A percentile compares a stretch with the other conserved stretches of the same genome.
Evolutionary conservation across 2,113 vertebrate genomes (phyloP).

Genomic region (Protobothrops flavoviridis): DNA sequence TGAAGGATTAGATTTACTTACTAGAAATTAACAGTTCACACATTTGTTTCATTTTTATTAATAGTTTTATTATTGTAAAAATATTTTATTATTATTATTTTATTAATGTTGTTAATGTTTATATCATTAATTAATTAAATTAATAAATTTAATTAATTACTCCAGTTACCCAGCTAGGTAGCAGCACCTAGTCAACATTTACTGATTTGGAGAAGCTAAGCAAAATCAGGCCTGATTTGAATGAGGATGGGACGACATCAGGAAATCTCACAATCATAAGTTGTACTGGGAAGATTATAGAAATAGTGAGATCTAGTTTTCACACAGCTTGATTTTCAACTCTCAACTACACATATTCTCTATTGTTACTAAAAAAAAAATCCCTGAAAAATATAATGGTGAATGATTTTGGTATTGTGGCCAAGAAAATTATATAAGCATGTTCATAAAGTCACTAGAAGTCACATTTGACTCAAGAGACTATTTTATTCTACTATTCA

Average conservation of each 20-base stretch:
- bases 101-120: not conserved
- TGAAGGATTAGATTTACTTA: not conserved
- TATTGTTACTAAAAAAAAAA: not conserved
- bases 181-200: not conserved
- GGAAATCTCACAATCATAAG: not conserved
- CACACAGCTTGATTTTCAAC: not conserved
- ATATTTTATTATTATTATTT: not conserved
- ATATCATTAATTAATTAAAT: not conserved
- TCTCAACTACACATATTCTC: not conserved
- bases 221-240: not conserved
- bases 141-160: not conserved
- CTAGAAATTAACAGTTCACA: slow-evolving; percentile 1
- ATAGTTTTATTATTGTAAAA: not conserved
- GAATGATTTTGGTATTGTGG: not conserved
- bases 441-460: not conserved
- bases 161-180: not conserved
- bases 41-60: slow-evolving; percentile 14
- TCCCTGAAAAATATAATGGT: not conserved
- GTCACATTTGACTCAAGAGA: not conserved
- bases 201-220: not conserved
- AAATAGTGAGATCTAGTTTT: not conserved
- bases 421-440: not conserved
- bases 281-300: not conserved
- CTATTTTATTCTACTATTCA: not conserved
- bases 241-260: not conserved